Evolutionary conservation across 2,113 vertebrate genomes (phyloP), one percentile per base, ranked within the genome.

Genomic region (Hippocampus barbouri): DNA sequence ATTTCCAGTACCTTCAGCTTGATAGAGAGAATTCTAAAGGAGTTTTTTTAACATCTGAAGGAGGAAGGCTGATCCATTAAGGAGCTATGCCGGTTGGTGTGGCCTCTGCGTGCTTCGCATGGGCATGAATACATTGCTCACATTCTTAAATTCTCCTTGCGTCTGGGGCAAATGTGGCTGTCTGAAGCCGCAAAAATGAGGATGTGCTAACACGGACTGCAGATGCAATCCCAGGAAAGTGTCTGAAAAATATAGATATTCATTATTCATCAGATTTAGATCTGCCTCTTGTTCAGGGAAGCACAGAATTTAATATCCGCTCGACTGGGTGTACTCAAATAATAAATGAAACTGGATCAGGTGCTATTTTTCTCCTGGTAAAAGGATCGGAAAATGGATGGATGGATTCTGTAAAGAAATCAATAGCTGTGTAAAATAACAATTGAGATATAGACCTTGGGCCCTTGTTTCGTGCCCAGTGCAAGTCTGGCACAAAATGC

Each of bases 91-190:
- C 6, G 62, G 67, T 73, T 27, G 23, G 10, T 30, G 57, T 56
- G n/a, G 23, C 51, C 21, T 38, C 34, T 38, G 34, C 34, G 34
- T 21, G 51, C 47, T 54, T 54, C 51, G 21, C 51, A 54, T 54
- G 51, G 51, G 20, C 75, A 70, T 73, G 76, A 70, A 72, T 60
- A 68, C 66, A 78, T 74, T 70, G 51, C 27, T 66, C 49, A 34
- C 40, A 68, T 73, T 75, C 67, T 59, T 68, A 34, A 51, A 63
- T 21, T 63, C 34, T 41, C 15, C 15, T 40, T 23, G 23, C 12
- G 25, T 63, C 62, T 65, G 62, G 20, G 43, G 62, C 23, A 45
- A 23, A 66, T 18, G 12, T 60, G 38, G 8, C 45, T 5, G 30
- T 57, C 53, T 73, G 20, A 56, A 47, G 59, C 66, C n/a, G 15